A percentile compares a stretch with the other conserved stretches of the same genome.
These are phyloP conservation scores for Tribolium castaneum DNA, from an alignment of 1,140 invertebrate genomes.

Conservation along the genomic window DNA sequence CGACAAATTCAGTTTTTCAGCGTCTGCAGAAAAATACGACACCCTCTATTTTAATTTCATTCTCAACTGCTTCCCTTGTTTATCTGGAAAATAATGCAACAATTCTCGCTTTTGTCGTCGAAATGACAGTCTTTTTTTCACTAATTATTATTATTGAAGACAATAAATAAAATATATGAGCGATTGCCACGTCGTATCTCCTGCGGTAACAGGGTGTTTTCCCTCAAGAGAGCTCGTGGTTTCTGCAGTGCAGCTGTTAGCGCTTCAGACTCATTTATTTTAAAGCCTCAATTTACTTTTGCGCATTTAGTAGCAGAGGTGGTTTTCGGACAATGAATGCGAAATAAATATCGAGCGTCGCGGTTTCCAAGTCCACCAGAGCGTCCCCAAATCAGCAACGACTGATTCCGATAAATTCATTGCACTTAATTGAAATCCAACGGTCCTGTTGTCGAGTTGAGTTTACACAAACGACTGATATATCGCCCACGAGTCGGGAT, in stretches of 20 bases:
- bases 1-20: background rate
- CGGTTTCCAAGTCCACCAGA: background rate
- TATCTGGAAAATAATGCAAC: background rate
- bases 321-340: background rate
- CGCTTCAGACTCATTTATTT: constrained; percentile 20
- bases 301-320: constrained; percentile 1
- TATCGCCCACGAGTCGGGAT: constrained; percentile 24
- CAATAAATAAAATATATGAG: too few species aligned
- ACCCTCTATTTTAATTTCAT: background rate
- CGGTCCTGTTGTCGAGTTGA: constrained; percentile 21
- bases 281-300: constrained; percentile 14
- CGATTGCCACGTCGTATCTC: background rate
- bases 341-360: background rate
- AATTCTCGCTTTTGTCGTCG: too few species aligned
- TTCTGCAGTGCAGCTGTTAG: constrained; percentile 5
- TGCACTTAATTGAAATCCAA: constrained; percentile 56
- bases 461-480: constrained; percentile 31
- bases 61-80: background rate
- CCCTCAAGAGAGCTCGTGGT: background rate
- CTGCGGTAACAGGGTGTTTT: background rate
- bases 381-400: constrained; percentile 4
- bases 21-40: background rate
- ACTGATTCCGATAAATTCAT: constrained; percentile 53
- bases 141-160: too few species aligned
- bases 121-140: too few species aligned